phyloP scores from a whole-genome alignment of 2,888 invertebrate species.

The Odontocolon sp. region DNA sequence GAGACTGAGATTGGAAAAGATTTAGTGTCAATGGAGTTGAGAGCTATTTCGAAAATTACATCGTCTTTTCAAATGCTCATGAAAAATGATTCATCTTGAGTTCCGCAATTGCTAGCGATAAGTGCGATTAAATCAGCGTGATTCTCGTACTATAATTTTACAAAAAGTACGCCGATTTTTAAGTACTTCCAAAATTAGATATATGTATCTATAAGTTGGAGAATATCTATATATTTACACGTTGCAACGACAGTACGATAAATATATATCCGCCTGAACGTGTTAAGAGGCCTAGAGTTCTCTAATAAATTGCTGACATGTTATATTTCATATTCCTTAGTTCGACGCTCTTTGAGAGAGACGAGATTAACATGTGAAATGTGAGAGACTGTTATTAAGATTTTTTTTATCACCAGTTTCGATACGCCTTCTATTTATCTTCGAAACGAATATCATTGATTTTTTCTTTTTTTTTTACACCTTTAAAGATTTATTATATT shows the following conservation, averaged over 20 bases:
- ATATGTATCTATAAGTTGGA: not conserved
- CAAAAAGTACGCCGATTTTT: not conserved
- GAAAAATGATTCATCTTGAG: conserved; percentile 4
- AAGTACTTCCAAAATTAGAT: no score
- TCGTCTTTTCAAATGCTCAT: conserved; percentile 47
- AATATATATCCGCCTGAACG: not conserved
- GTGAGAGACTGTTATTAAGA: not conserved
- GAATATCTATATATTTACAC: not conserved
- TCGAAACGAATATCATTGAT: not conserved
- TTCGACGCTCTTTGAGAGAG: no score
- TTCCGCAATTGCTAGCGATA: not conserved
- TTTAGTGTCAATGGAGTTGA: conserved; percentile 47
- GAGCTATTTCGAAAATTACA: conserved; percentile 53
- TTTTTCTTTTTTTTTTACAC: not conserved
- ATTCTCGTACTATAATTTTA: conserved; percentile 6
- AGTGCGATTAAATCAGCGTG: no score
- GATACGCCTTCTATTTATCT: not conserved
- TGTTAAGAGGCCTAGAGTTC: no score
- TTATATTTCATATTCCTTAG: no score
- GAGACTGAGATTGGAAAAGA: conserved; percentile 63
- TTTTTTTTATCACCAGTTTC: not conserved
- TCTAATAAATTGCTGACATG: no score
- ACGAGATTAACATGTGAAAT: no score
- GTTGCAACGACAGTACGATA: not conserved
- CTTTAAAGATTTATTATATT: not conserved